Evolutionary conservation across 1,140 invertebrate genomes (phyloP), one percentile per base, ranked within the genome.

Genomic region (Drosophila parabipectinata): DNA sequence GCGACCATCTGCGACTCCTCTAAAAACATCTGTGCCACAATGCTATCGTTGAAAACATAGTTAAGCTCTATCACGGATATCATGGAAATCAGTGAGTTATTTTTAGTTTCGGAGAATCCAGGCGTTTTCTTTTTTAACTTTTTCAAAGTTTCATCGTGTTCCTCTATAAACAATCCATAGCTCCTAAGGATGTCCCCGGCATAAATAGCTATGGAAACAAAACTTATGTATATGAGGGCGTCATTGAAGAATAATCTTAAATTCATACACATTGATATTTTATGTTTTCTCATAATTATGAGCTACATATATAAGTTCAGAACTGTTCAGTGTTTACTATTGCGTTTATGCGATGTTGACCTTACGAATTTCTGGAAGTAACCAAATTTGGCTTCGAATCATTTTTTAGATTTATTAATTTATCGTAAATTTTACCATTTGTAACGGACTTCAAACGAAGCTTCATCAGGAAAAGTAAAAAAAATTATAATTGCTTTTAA

Each of bases 1-100:
- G 97, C 93, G 15, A 95, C 92, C 90, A 96, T 95, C 91, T 98
- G 96, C 24, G 96, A 97, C 71, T 96, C 94, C 18, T 96, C 94
- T 26, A 96, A 91, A 41, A 97, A 85, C 26, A 2, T 15, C 26
- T 72, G 32, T 24, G 39, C 44, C 10, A 24, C 21, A 12, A 39
- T 8, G 4, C 7, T 14, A 1, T 28, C 15, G 12, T 60, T 64
- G 14, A 34, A n/a, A 0, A 61, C 59, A 6, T 63, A 76, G 14
- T 69, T 78, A 0, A 87, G 66, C 47, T 87, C 78, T 10, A 87
- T 78, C 3, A 60, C 71, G 26, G 82, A 71, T 10, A 55, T 7
- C 26, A 87, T 50, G 8, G 60, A 50, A n/a, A 72, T 47, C 3
- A 52, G 30, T 1, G 50, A 12, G 18, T 48, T 8, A 4, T 52